Evolutionary conservation across 2,113 vertebrate genomes (phyloP), one percentile per base, ranked within the genome.

Genomic region (Barbus barbus): DNA sequence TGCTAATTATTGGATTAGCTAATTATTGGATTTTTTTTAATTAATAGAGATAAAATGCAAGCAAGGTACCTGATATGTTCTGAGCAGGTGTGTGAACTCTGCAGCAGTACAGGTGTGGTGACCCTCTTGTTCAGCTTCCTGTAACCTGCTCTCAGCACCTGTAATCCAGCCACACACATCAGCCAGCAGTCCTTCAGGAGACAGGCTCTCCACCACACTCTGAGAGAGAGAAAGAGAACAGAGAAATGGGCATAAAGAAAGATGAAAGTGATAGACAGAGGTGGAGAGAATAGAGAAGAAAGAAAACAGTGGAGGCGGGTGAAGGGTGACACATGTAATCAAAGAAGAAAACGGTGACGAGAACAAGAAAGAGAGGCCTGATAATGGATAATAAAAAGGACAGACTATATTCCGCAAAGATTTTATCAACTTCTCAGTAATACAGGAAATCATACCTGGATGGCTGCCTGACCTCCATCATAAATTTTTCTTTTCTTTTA

Each of bases 151-250:
- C 46, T 96, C 95, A 46, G 94, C 91, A 0, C 53, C 77, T 16
- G 80, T 73, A 83, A 98, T 91, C 95, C 94, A 97, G 84, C 51
- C 75, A 78, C 94, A 94, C 85, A 97, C 89, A 83, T 96, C 95
- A 24, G 85, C 84, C 91, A 97, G 95, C 71, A 95, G 96, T 86
- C 88, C 92, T 77, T 95, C 93, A 2, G 96, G 97, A 4, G 92
- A 92, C 87, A 95, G n/a, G 48, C 91, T 93, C 89, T 96, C 93
- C 94, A 96, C 90, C 92, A 97, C 95, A 86, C 93, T 91, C 98
- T 99, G 90, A 82, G 63, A 83, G n/a, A 71, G 74, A 77, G 63
- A 79, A 33, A 58, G 46, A 67, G 53, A 26, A 76, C 8, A 53
- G 9, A 67, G 0, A 60, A 1, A 83, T 26, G 13, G 18, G 20